Conservation (phyloP, 2,888 invertebrate genomes). For the Mythimna vitellina region DNA sequence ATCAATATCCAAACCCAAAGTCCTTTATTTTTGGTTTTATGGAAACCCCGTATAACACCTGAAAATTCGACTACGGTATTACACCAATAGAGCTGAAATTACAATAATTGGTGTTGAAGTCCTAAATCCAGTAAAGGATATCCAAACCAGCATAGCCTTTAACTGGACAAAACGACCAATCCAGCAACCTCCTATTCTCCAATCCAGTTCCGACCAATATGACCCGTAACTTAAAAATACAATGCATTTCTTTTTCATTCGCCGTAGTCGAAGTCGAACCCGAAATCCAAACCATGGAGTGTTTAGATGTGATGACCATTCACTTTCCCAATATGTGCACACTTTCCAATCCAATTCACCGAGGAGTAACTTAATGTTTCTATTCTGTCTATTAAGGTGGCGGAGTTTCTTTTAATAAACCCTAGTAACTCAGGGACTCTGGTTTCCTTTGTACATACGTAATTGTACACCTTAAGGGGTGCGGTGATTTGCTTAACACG, state of each 20-base stretch:
- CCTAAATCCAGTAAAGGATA: constrained; percentile 36
- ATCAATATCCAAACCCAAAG: constrained; percentile 76
- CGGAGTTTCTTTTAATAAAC: constrained; percentile 86
- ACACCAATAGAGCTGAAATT: constrained; percentile 29
- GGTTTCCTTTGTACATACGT: constrained; percentile 81
- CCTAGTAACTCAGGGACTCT: constrained; percentile 80
- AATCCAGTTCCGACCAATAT: constrained; percentile 43
- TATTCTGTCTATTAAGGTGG: constrained; percentile 88
- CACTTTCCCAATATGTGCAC: constrained; percentile 70
- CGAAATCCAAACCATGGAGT: constrained; percentile 42
- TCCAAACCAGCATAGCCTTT: constrained; percentile 31
- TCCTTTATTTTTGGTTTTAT: constrained; percentile 68
- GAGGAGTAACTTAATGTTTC: constrained; percentile 74
- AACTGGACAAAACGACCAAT: constrained; percentile 51
- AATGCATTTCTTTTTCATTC: constrained; percentile 21
- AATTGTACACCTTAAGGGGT: constrained; percentile 72
- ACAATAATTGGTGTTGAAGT: constrained; percentile 36
- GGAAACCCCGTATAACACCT: constrained; percentile 55
- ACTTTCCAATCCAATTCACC: constrained; percentile 77
- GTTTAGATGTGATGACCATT: constrained; percentile 59
- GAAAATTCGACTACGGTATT: constrained; percentile 58
- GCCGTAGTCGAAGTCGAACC: constrained; percentile 63
- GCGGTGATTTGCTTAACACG: constrained; percentile 84
- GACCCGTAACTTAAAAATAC: constrained; percentile 14
- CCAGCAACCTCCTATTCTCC: constrained; percentile 50